Base-by-base conservation (phyloP, 2,888 invertebrate species). In the Sipha maydis region DNA sequence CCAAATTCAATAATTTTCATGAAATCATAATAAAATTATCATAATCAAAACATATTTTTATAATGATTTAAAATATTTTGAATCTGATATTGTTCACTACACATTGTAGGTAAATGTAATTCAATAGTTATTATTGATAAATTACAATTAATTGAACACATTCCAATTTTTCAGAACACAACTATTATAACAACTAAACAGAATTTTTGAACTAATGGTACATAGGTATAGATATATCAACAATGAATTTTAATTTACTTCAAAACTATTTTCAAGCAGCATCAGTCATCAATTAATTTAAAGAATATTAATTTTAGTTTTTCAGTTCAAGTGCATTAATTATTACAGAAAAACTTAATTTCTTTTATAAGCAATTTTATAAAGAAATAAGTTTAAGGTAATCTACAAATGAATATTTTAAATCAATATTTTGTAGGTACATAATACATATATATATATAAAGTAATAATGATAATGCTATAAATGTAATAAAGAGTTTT, bases 401-500 rank as follows among this genome's bases (percentile, higher is more conserved):
- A 71, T 54, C 25, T 56, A 56, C 17, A 5, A 41, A 82, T 82
- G n/a, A 48, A n/a, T n/a, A n/a, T n/a, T n/a, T n/a, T n/a, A n/a
- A n/a, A n/a, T n/a, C n/a, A n/a, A n/a, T 67, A 14, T 69, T 69
- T 69, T 69, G 21, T n/a, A 69, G 69, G 28, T n/a, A 67, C 41
- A 34, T 34, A 61, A 25, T 84, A 67, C 28, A 31, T 41, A 25
- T 25, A 41, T 7, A n/a, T 7, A 21, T 25, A 41, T 41, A 84
- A 38, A 76, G n/a, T 8, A 77, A 28, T 75, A 84, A 85, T 77
- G 76, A 85, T 48, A 77, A 85, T 41, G 56, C 41, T 85, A 84
- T 69, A 48, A 69, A 85, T 78, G 77, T 79, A 86, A 86, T 86
- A 86, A 69, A 71, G 54, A 79, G 38, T 69, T 86, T 86, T 79